Percentiles rank a stretch among this genome's conserved stretches.
phyloP scores from a whole-genome alignment of 1,140 invertebrate species.

The Brachionus asplanchnoidis region DNA sequence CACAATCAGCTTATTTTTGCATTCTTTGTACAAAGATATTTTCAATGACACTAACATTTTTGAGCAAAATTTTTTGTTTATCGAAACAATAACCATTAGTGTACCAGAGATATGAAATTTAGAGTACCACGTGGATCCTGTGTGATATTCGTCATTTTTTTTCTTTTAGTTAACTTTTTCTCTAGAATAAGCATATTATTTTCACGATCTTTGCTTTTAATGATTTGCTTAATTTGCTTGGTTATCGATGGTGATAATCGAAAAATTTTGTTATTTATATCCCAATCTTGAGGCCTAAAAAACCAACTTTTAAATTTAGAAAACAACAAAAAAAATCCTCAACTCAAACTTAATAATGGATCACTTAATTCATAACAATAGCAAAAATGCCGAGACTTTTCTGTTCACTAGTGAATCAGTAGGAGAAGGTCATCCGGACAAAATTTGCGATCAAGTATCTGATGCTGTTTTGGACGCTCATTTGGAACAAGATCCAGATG shows the following conservation, averaged over 20 bases:
- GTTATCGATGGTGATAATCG: not conserved
- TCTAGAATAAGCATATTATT: not conserved
- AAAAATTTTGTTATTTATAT: not conserved
- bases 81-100: constrained; percentile 10
- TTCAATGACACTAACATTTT: constrained; percentile 20
- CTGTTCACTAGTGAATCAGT: constrained; percentile 98
- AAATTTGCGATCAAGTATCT: constrained; percentile 99
- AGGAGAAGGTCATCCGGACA: constrained; percentile 95
- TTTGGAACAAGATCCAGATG: constrained; percentile 87
- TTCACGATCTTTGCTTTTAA: not conserved
- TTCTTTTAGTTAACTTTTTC: not conserved
- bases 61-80: not conserved
- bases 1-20: not conserved
- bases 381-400: constrained; percentile 60
- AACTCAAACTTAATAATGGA: not conserved
- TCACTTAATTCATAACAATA: constrained; percentile 27
- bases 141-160: not conserved
- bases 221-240: constrained; percentile 10
- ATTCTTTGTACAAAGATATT: constrained; percentile 12
- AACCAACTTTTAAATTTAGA: not conserved
- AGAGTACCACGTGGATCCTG: constrained; percentile 6
- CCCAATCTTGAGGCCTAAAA: not conserved
- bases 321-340: not conserved
- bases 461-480: constrained; percentile 97
- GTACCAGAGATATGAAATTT: constrained; percentile 3